These are phyloP conservation scores for Chondrosia reniformis DNA, from an alignment of 37 sponge, comb jelly and placozoan species.

Conservation along the genomic window DNA sequence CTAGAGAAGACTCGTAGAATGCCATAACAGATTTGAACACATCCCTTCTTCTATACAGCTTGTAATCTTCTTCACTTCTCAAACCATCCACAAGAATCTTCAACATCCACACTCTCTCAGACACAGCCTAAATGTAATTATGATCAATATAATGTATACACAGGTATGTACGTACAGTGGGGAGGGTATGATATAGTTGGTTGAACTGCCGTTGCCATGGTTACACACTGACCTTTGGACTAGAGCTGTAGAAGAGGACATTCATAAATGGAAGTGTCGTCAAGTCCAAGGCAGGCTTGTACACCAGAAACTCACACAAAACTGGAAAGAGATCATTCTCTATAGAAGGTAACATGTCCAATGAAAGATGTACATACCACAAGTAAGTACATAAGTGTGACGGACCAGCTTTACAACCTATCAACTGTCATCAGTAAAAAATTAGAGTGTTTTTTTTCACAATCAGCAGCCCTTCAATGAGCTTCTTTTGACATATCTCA, in stretches of 20 bases:
- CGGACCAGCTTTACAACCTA: neutral
- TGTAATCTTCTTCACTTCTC: slow-evolving; percentile 52
- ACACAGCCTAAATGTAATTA: neutral
- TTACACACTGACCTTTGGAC: slow-evolving; percentile 44
- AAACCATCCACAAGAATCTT: slow-evolving; percentile 55
- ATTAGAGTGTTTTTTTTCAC: slow-evolving; percentile 31
- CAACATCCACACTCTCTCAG: slow-evolving; percentile 67
- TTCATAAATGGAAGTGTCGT: slow-evolving; percentile 43
- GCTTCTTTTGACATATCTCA: neutral
- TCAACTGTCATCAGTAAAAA: slow-evolving; percentile 36
- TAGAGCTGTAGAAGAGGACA: slow-evolving; percentile 57
- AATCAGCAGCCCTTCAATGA: neutral
- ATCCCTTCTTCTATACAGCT: slow-evolving; percentile 33
- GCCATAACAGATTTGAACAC: slow-evolving; percentile 44
- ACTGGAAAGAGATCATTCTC: slow-evolving; percentile 46
- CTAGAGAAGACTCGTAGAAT: slow-evolving; percentile 4
- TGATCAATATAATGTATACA: too few species aligned
- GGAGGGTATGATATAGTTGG: too few species aligned
- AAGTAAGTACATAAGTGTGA: neutral
- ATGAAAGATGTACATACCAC: neutral
- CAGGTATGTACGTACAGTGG: too few species aligned
- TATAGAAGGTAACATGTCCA: slow-evolving; percentile 9
- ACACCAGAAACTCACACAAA: slow-evolving; percentile 34
- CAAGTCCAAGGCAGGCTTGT: slow-evolving; percentile 50
- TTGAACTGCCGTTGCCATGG: too few species aligned